Conservation (phyloP, 1,140 invertebrate genomes). For the Eulimnadia texana region DNA sequence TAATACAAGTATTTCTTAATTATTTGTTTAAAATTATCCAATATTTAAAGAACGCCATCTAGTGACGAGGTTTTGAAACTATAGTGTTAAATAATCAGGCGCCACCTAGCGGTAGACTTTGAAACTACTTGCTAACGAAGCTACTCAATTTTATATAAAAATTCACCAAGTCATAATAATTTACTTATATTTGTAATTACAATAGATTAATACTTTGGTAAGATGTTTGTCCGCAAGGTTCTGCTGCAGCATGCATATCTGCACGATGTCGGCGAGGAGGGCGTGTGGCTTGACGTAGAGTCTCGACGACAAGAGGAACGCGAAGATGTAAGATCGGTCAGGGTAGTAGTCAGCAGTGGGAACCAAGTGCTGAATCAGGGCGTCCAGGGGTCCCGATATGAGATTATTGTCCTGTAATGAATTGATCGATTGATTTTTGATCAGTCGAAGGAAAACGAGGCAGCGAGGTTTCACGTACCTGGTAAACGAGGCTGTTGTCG, state of each 20-base stretch:
- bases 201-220: too few relatives aligned
- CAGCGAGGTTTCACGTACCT: too few relatives aligned
- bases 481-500: conserved; percentile 7
- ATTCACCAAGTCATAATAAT: too few relatives aligned
- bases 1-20: neutral
- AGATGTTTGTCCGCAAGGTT: conserved; percentile 33
- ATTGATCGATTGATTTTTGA: too few relatives aligned
- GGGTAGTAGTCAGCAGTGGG: conserved; percentile 80
- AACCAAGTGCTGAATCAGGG: conserved; percentile 75
- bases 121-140: too few relatives aligned
- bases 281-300: conserved; percentile 87
- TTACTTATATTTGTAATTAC: too few relatives aligned
- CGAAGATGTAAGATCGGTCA: conserved; percentile 78
- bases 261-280: conserved; percentile 65
- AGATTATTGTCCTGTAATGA: conserved; percentile 78
- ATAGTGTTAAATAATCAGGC: too few relatives aligned
- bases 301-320: conserved; percentile 80
- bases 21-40: neutral
- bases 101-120: too few relatives aligned
- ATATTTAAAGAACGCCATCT: neutral
- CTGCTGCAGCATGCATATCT: conserved; percentile 54
- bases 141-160: too few relatives aligned
- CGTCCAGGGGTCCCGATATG: conserved; percentile 68
- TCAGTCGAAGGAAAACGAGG: too few relatives aligned
- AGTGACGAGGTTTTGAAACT: too few relatives aligned